Evolutionary conservation across 1,140 invertebrate genomes (phyloP), one percentile per base, ranked within the genome.

Genomic region (Choristoneura fumiferana): DNA sequence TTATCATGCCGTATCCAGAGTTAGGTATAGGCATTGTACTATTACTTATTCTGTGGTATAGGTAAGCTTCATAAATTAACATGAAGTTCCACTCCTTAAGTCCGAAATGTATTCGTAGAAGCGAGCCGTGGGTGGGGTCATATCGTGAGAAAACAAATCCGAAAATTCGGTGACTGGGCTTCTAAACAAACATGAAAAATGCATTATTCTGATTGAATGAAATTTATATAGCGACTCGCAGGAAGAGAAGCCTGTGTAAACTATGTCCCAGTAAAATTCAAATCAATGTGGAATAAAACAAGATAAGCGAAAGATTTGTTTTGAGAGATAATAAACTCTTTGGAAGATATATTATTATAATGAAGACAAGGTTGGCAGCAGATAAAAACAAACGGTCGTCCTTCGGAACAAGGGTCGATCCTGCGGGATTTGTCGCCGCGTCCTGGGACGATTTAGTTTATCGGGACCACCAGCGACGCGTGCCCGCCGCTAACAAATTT

Each of bases 361-460:
- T 77, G 73, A 76, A 73, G 75, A 84, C 81, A 82, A 82, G 69
- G 69, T 71, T 65, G 70, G 65, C 71, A 68, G 60, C 61, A 71
- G 82, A 89, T 89, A 87, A 87, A 84, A 80, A 85, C 77, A 84
- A 80, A 81, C 74, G 71, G 68, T 67, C 63, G 66, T 75, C 64
- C 67, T 65, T 65, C 64, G 73, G 72, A 80, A 82, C 77, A 81
- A 76, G 82, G 74, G 75, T 71, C 71, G 45, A 67, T 76, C 77
- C 73, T 78, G 54, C 45, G 78, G 77, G 76, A 81, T 71, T 65
- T 71, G 70, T 77, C 77, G 61, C n/a, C 67, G 36, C 70, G 68
- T 52, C 39, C 52, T 61, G 62, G 71, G 58, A 67, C 71, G 57
- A 68, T 70, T 67, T 66, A 73, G 65, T 73, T 80, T 77, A 78